These are phyloP conservation scores for Uloborus plumipes DNA, from an alignment of 2,888 invertebrate genomes.

Conservation along the genomic window DNA sequence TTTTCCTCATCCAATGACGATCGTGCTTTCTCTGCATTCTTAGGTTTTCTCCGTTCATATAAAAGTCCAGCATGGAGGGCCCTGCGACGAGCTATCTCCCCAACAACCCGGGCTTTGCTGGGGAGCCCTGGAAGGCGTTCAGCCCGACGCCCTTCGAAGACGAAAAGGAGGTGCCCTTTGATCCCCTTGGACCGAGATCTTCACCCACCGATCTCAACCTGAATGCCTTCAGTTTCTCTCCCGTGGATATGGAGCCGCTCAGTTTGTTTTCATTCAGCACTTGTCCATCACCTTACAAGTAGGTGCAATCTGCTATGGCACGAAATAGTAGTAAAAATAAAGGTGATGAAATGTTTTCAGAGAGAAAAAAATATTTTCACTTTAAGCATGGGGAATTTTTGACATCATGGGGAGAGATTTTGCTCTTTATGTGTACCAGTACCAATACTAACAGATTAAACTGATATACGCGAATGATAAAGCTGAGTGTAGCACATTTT, in stretches of 20 bases:
- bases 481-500: no score
- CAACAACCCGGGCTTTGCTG: constrained; percentile 57
- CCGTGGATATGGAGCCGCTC: constrained; percentile 52
- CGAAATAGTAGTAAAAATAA: no score
- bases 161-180: constrained; percentile 17
- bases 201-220: constrained; percentile 48
- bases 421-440: no score
- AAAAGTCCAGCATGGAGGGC: constrained; percentile 24
- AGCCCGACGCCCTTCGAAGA: constrained; percentile 41
- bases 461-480: no score
- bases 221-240: constrained; percentile 48
- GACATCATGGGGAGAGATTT: no score
- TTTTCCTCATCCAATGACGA: constrained; percentile 18
- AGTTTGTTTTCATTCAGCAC: constrained; percentile 52
- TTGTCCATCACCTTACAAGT: constrained; percentile 59
- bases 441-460: no score
- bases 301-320: constrained; percentile 7
- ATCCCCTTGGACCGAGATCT: background rate
- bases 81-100: constrained; percentile 51
- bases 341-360: no score
- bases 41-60: constrained; percentile 50
- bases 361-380: no score
- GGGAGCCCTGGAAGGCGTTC: constrained; percentile 51
- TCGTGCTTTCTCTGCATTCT: constrained; percentile 42
- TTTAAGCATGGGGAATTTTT: no score